These are phyloP conservation scores for Tanypteryx hageni DNA, from an alignment of 2,888 invertebrate genomes.

Conservation along the genomic window DNA sequence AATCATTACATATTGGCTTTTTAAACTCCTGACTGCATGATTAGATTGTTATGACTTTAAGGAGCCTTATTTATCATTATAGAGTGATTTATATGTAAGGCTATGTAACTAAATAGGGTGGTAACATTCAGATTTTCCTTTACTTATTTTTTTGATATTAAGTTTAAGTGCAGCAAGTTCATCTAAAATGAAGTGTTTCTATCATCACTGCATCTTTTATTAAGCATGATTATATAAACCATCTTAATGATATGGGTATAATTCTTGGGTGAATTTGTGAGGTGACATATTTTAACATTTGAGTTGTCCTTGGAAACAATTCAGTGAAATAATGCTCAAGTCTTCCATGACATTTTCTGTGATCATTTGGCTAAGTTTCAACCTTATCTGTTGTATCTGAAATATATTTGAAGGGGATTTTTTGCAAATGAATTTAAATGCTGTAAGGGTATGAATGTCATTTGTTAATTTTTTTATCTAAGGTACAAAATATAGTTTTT, in stretches of 20 bases:
- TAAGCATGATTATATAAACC: slow-evolving; percentile 36
- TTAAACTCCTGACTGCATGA: background rate
- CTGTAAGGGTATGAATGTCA: slow-evolving; percentile 10
- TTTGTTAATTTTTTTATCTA: background rate
- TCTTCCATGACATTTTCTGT: background rate
- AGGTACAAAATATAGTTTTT: background rate
- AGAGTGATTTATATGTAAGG: slow-evolving; percentile 12
- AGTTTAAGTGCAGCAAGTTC: slow-evolving; percentile 25
- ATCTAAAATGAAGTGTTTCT: slow-evolving; percentile 11
- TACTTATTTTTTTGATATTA: background rate
- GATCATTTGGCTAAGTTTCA: background rate
- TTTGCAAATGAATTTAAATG: slow-evolving; percentile 21
- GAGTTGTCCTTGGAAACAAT: background rate
- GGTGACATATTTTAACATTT: slow-evolving; percentile 24
- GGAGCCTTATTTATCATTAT: background rate
- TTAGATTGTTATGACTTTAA: background rate
- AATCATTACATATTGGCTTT: slow-evolving; percentile 9
- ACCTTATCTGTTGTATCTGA: background rate
- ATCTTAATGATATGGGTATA: slow-evolving; percentile 8
- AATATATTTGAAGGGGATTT: background rate
- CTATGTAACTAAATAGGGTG: slow-evolving; percentile 8
- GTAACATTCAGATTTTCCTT: background rate
- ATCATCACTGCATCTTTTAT: slow-evolving; percentile 21
- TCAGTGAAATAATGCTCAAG: background rate
- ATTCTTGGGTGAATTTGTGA: background rate